Evolutionary conservation across 2,797 vertebrate species (phyloP), one percentile per base, ranked within the genome.

Genomic region (Schizothorax lantsangensis): DNA sequence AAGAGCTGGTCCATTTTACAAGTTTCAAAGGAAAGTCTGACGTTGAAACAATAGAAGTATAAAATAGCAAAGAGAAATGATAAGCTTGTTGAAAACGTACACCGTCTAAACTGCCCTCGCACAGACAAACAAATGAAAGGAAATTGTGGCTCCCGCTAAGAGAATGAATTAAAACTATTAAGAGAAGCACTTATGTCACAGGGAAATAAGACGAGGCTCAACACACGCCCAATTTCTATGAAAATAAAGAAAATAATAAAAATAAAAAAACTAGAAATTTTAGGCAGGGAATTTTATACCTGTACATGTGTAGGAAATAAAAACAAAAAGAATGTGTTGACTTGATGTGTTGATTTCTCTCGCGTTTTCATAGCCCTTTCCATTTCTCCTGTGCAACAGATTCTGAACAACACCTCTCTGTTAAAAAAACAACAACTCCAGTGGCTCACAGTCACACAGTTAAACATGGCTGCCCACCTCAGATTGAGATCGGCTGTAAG

Each of bases 1-100:
- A 88, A 90, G 86, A 92, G 87, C 87, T 92, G 92, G 91, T 92
- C 91, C 87, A n/a, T 91, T 86, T 89, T 77, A 90, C 86, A 89
- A 83, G 84, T 87, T 88, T 89, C 81, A 90, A 87, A 89, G 81
- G 45, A 88, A 88, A 57, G 54, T 88, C 43, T 62, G 86, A 87
- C 72, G 80, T 19, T 84, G 84, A 74, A 91, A 91, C 75, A 80
- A 79, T 23, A 82, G 26, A 82, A 71, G 80, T 89, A 88, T 86
- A 92, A 90, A 89, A 90, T 62, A 71, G 59, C 54, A 54, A 72
- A 86, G 84, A 84, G 73, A 87, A 73, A 79, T 72, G 71, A 80
- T 57, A 81, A 78, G 23, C 59, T 36, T 30, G 38, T 21, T 83
- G 64, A 45, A 66, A 85, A 81, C 23, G 40, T 43, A 43, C 40